phyloP scores from a whole-genome alignment of 2,113 vertebrate species.

The Lucifuga dentata region DNA sequence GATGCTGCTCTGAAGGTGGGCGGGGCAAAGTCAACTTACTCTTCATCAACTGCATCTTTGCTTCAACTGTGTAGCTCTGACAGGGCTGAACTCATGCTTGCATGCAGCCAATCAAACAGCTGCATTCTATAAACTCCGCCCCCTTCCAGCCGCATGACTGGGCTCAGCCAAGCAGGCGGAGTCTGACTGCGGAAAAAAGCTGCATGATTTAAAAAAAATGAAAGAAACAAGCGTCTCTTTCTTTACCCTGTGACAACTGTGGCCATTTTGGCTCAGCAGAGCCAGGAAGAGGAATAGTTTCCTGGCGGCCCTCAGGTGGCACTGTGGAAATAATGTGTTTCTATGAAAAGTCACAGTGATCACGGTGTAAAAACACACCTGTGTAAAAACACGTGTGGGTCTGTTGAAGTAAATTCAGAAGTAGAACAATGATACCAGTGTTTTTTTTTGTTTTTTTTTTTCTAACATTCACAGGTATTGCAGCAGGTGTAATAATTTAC shows the following conservation, averaged over 20 bases:
- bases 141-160: constrained; percentile 47
- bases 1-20: constrained; percentile 5
- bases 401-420: no score
- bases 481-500: no score
- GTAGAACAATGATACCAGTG: no score
- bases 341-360: background rate
- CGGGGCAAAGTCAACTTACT: constrained; percentile 55
- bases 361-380: no score
- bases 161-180: constrained; percentile 61
- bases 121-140: background rate
- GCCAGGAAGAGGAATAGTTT: constrained; percentile 56
- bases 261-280: constrained; percentile 62
- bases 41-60: constrained; percentile 36
- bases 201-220: constrained; percentile 29
- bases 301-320: constrained; percentile 66
- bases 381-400: background rate
- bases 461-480: no score
- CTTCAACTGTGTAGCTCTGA: constrained; percentile 57
- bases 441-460: no score
- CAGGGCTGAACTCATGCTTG: constrained; percentile 68
- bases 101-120: constrained; percentile 39
- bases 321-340: constrained; percentile 68
- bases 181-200: constrained; percentile 59
- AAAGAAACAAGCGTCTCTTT: constrained; percentile 28
- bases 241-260: constrained; percentile 70